These are phyloP conservation scores for Clinocottus analis DNA, from an alignment of 2,113 vertebrate species.

Conservation along the genomic window DNA sequence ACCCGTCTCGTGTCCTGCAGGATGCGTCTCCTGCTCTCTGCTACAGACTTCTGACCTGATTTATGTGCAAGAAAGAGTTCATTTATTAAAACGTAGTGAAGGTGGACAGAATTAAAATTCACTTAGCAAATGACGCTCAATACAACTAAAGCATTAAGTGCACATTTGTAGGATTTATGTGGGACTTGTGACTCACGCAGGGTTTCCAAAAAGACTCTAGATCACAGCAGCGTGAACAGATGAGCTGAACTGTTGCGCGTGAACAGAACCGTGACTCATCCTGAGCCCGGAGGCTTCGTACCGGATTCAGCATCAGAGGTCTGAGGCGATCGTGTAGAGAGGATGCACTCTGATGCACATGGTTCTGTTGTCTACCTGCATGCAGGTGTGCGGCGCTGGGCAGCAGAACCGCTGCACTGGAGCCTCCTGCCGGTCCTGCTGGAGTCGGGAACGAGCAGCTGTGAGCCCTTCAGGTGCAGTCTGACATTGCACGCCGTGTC, in stretches of 20 bases:
- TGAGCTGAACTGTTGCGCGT: no score
- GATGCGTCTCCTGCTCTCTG: no score
- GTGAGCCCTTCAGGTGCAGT: slow-evolving; percentile 88
- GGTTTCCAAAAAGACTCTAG: slow-evolving; percentile 7
- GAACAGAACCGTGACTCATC: slow-evolving; percentile 41
- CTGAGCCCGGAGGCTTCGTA: no score
- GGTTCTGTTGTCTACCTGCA: not conserved
- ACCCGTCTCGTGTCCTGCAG: no score
- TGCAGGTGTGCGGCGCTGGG: slow-evolving; percentile 83
- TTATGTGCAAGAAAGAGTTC: not conserved
- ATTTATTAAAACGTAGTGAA: not conserved
- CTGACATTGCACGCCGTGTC: not conserved
- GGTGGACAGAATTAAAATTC: not conserved
- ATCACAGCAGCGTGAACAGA: slow-evolving; percentile 33
- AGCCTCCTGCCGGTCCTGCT: slow-evolving; percentile 88
- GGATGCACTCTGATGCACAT: not conserved
- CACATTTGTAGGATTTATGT: not conserved
- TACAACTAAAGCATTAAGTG: no score
- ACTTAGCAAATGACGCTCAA: not conserved
- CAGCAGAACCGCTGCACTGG: slow-evolving; percentile 79
- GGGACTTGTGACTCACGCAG: not conserved
- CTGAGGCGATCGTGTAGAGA: not conserved
- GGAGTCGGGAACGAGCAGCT: slow-evolving; percentile 90
- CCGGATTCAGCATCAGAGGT: not conserved
- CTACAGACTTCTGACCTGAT: no score